Percentiles rank a stretch among this genome's conserved stretches.
Conservation (phyloP, 2,888 invertebrate species). For the Meteorus cinctellus region DNA sequence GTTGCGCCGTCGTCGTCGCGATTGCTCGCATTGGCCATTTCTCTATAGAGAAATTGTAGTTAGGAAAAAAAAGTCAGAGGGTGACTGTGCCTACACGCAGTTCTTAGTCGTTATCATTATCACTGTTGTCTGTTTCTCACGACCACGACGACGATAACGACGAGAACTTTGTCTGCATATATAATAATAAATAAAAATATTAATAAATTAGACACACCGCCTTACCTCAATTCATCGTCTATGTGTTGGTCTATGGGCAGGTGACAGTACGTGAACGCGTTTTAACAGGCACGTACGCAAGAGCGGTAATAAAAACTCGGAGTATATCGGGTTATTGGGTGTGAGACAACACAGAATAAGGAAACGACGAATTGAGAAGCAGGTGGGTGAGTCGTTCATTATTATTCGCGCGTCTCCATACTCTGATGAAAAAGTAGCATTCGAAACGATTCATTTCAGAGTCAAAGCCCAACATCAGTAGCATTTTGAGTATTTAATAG, state of each 20-base stretch:
- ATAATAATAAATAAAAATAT: not conserved
- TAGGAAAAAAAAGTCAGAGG: slow-evolving; percentile 2
- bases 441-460: no score
- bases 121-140: slow-evolving; percentile 9
- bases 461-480: no score
- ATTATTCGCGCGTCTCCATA: slow-evolving; percentile 38
- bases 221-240: slow-evolving; percentile 33
- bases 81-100: slow-evolving; percentile 1
- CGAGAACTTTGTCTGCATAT: not conserved
- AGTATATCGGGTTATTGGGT: not conserved
- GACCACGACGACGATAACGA: not conserved
- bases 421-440: no score
- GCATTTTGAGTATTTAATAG: no score
- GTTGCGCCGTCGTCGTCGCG: not conserved
- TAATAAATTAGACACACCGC: not conserved
- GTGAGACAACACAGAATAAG: slow-evolving; percentile 17
- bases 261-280: slow-evolving; percentile 52
- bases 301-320: slow-evolving; percentile 18
- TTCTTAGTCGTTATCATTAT: slow-evolving; percentile 9
- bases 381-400: slow-evolving; percentile 64
- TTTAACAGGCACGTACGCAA: not conserved
- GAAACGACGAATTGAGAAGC: slow-evolving; percentile 51
- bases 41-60: not conserved
- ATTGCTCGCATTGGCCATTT: slow-evolving; percentile 23
- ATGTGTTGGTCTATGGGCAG: slow-evolving; percentile 53